Base-by-base conservation (phyloP, 2,888 invertebrate species). In the Podotricha telesiphe region DNA sequence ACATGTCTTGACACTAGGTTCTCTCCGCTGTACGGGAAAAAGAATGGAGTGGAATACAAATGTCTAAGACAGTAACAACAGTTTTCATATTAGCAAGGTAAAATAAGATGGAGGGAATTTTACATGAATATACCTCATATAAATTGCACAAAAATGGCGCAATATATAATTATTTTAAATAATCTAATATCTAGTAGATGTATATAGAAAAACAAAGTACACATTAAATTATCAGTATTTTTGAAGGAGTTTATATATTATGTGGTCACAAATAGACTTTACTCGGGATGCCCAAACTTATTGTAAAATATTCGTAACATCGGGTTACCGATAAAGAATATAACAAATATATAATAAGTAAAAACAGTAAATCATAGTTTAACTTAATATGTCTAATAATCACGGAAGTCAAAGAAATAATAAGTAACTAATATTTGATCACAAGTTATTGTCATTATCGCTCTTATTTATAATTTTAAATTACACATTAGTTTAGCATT, bases 41-140 rank as follows among this genome's bases (percentile, higher is more conserved):
- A n/a, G n/a, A n/a, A n/a, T n/a, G 2, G 6, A 28, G 2, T 4
- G 6, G 6, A 28, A 50, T 50, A 50, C 5, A 40, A 20, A 63
- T 17, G 34, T 13, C 37, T 37, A 55, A 55, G 17, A 37, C 37
- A 55, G 17, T 55, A 53, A 55, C 55, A 55, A 37, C 17, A 11
- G 37, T 0, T n/a, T 22, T 10, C n/a, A 34, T 53, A 37, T 37
- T n/a, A 20, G 19, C 50, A 10, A 50, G 17, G 20, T 50, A 50
- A 50, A 19, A 20, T 20, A 13, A 20, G 3, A 22, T 6, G 22
- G 15, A n/a, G 20, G 22, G 20, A 6, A 8, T 4, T 50, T 22
- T 50, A 13, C 13, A 22, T 3, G 20, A 13, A 50, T n/a, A n/a
- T 22, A 5, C 22, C 22, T 50, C 50, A 50, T 50, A 22, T 13